Evolutionary conservation across 2,888 invertebrate species (phyloP).

Genomic region (Erannis defoliaria): DNA sequence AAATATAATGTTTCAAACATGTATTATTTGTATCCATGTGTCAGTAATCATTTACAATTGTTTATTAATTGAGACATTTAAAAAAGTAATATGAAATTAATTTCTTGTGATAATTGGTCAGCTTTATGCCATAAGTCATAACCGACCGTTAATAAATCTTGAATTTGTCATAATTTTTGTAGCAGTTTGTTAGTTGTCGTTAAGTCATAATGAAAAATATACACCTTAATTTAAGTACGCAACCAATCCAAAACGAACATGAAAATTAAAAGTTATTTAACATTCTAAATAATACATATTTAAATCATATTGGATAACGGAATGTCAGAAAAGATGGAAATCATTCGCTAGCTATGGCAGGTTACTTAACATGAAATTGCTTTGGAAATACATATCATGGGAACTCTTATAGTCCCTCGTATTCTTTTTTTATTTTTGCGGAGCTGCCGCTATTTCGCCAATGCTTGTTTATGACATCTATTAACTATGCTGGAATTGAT

Average conservation of each 20-base stretch:
- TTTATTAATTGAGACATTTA: not conserved
- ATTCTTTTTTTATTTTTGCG: no score
- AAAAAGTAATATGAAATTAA: not conserved
- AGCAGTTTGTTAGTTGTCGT: no score
- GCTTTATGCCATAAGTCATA: not conserved
- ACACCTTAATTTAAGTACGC: constrained; percentile 53
- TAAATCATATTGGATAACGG: constrained; percentile 55
- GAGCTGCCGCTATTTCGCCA: no score
- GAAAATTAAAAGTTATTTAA: not conserved
- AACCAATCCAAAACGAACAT: constrained; percentile 44
- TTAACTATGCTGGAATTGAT: no score
- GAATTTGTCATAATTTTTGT: no score
- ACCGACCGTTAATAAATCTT: not conserved
- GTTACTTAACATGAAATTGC: not conserved
- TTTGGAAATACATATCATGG: not conserved
- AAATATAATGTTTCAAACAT: not conserved
- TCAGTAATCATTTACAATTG: not conserved
- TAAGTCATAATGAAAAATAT: no score
- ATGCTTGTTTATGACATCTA: no score
- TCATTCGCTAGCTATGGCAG: constrained; percentile 3
- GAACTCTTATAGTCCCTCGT: no score
- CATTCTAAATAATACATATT: constrained; percentile 4
- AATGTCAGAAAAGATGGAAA: constrained; percentile 56
- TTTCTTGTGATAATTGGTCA: not conserved
- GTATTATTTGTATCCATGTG: not conserved